Evolutionary conservation across 2,797 vertebrate genomes (phyloP).

Genomic region (Melopsittacus undulatus): DNA sequence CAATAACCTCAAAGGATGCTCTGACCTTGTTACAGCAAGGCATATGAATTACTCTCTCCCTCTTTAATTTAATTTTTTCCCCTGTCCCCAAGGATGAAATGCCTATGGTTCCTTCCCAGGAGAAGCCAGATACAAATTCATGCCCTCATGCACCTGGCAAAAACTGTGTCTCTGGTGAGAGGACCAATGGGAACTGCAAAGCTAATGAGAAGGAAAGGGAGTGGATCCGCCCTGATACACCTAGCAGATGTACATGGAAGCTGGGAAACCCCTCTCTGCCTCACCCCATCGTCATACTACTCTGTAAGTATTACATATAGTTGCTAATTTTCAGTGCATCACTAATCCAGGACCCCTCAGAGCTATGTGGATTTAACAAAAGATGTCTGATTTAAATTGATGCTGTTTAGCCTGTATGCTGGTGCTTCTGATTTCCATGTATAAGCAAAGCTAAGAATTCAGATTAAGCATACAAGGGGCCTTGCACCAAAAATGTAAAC

Average conservation of each 20-base stretch:
- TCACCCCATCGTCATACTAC: constrained; percentile 83
- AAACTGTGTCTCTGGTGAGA: background rate
- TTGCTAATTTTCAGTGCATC: background rate
- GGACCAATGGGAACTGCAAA: constrained; percentile 31
- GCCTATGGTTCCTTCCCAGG: constrained; percentile 78
- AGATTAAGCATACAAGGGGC: no score
- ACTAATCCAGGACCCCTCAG: background rate
- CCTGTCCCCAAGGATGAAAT: constrained; percentile 67
- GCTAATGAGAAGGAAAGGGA: constrained; percentile 73
- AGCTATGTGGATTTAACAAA: background rate
- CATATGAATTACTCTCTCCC: background rate
- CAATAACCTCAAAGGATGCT: background rate
- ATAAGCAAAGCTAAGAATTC: no score
- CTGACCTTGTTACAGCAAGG: background rate
- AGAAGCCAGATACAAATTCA: constrained; percentile 50
- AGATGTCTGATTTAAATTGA: background rate
- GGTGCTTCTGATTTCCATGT: background rate
- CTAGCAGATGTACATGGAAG: constrained; percentile 92
- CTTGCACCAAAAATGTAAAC: no score
- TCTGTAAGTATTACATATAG: constrained; percentile 69
- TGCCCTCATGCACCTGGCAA: constrained; percentile 79
- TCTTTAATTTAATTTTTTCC: background rate
- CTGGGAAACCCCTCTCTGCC: constrained; percentile 74
- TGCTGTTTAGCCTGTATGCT: background rate
- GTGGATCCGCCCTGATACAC: constrained; percentile 89